Conservation (phyloP, 2,797 vertebrate genomes). For the Clarias laeviceps region DNA sequence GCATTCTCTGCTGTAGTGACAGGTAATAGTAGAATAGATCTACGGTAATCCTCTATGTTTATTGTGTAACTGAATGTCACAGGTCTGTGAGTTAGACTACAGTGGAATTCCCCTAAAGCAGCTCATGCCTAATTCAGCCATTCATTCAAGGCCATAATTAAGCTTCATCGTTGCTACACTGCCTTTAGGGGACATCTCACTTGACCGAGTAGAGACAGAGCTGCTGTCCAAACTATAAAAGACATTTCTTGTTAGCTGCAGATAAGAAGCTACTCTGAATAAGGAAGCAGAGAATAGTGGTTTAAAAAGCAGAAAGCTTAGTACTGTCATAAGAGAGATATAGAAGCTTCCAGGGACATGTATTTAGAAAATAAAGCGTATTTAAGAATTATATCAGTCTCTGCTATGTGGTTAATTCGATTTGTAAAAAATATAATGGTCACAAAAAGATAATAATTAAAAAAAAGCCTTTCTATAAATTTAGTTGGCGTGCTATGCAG, state of each 20-base stretch:
- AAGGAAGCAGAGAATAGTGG: constrained; percentile 24
- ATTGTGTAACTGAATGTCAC: constrained; percentile 36
- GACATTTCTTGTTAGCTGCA: constrained; percentile 20
- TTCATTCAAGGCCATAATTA: constrained; percentile 13
- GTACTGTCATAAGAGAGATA: background rate
- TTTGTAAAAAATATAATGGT: no score
- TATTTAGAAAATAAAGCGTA: background rate
- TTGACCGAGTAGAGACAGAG: constrained; percentile 19
- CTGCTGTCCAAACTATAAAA: constrained; percentile 27
- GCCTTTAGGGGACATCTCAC: constrained; percentile 25
- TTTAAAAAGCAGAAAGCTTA: constrained; percentile 36
- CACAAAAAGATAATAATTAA: no score
- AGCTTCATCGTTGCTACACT: constrained; percentile 33
- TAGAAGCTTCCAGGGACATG: background rate
- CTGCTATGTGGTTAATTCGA: background rate
- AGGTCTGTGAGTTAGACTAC: constrained; percentile 3
- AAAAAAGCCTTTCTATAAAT: background rate
- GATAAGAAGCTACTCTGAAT: constrained; percentile 47
- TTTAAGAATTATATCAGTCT: background rate
- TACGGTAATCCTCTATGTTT: constrained; percentile 47
- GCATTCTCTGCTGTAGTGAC: constrained; percentile 36
- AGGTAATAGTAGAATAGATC: constrained; percentile 44
- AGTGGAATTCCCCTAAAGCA: constrained; percentile 35
- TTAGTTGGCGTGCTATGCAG: background rate
- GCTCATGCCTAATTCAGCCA: constrained; percentile 37